Evolutionary conservation across 2,888 invertebrate genomes (phyloP).

Genomic region (Apantesis nais): DNA sequence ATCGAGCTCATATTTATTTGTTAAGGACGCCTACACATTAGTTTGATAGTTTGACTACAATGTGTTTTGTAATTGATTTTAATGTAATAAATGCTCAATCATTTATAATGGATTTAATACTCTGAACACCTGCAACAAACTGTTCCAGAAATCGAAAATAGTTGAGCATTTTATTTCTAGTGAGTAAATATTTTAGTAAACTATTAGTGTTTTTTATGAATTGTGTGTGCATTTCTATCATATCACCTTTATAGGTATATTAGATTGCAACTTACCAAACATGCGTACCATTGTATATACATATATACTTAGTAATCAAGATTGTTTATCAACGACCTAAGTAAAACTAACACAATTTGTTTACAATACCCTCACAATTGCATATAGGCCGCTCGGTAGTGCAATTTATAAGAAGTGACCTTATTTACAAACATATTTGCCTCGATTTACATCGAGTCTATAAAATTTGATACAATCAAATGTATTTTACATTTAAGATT

Average conservation of each 20-base stretch:
- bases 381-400: background rate
- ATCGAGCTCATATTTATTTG: background rate
- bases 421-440: background rate
- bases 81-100: background rate
- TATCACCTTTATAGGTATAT: background rate
- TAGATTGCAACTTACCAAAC: conserved; percentile 21
- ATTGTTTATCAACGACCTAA: background rate
- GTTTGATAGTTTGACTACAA: background rate
- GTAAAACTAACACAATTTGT: background rate
- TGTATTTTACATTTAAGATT: background rate
- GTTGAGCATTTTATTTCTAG: too few relatives aligned
- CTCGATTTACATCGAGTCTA: background rate
- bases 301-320: background rate
- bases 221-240: background rate
- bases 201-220: too few relatives aligned
- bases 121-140: background rate
- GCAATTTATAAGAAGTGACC: background rate
- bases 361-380: background rate
- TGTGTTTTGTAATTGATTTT: background rate
- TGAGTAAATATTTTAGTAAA: too few relatives aligned
- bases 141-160: too few relatives aligned
- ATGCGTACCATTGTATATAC: conserved; percentile 26
- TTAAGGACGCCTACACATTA: background rate
- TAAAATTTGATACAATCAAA: background rate
- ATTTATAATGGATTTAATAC: too few relatives aligned